Conservation (phyloP, 2,888 invertebrate species). For the Caenorhabditis afra region DNA sequence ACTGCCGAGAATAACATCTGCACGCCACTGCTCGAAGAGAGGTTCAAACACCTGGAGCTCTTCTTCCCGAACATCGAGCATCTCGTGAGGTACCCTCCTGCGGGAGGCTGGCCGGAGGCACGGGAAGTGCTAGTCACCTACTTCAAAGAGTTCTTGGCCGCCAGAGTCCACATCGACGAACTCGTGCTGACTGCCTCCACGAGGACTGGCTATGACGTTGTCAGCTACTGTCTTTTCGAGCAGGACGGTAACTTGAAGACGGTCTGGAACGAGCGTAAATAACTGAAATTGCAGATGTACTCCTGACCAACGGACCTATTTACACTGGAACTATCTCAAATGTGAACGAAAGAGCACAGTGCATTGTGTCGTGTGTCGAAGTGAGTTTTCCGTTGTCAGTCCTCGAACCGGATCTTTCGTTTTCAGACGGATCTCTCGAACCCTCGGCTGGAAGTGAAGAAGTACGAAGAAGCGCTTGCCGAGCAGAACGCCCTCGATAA, state of each 20-base stretch:
- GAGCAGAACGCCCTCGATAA: slow-evolving; percentile 53
- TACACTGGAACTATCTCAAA: slow-evolving; percentile 76
- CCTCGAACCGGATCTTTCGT: not conserved
- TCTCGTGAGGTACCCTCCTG: slow-evolving; percentile 63
- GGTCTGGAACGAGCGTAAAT: not conserved
- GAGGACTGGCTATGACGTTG: slow-evolving; percentile 71
- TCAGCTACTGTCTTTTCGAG: slow-evolving; percentile 68
- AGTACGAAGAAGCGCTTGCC: slow-evolving; percentile 55
- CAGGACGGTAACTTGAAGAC: slow-evolving; percentile 66
- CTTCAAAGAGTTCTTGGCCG: slow-evolving; percentile 63
- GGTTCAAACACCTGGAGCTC: slow-evolving; percentile 59
- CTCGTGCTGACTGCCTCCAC: slow-evolving; percentile 69
- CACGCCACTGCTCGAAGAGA: slow-evolving; percentile 68
- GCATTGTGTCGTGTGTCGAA: slow-evolving; percentile 62
- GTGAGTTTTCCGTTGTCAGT: slow-evolving; percentile 7
- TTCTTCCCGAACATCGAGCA: slow-evolving; percentile 62
- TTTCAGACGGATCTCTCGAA: slow-evolving; percentile 57
- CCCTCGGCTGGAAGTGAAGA: slow-evolving; percentile 55
- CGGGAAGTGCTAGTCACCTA: slow-evolving; percentile 57
- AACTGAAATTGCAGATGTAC: slow-evolving; percentile 68
- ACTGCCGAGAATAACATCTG: slow-evolving; percentile 74
- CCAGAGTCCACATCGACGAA: slow-evolving; percentile 51
- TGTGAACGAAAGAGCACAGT: slow-evolving; percentile 72
- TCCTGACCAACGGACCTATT: slow-evolving; percentile 76
- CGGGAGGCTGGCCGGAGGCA: slow-evolving; percentile 68